phyloP scores from a whole-genome alignment of 1,140 invertebrate genomes.

The Cardiocondyla obscurior region DNA sequence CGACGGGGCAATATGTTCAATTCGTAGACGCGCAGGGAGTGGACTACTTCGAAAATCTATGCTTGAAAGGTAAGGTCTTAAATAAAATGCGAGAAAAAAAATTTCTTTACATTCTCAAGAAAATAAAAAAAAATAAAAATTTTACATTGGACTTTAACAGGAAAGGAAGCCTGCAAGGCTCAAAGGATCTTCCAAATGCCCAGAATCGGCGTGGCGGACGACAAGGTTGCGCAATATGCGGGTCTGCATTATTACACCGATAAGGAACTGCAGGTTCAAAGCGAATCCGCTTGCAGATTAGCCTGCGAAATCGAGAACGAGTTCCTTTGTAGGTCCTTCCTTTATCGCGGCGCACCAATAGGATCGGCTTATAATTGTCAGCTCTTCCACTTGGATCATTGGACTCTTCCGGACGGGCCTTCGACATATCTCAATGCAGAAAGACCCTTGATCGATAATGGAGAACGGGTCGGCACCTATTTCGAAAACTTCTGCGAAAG shows the following conservation, averaged over 20 bases:
- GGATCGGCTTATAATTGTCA: slow-evolving; percentile 94
- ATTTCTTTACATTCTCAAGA: background rate
- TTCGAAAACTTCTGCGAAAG: slow-evolving; percentile 95
- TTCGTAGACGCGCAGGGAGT: slow-evolving; percentile 95
- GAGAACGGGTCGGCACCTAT: slow-evolving; percentile 94
- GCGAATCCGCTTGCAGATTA: slow-evolving; percentile 92
- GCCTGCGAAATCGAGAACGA: slow-evolving; percentile 97
- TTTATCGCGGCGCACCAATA: slow-evolving; percentile 91
- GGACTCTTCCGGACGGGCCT: slow-evolving; percentile 94
- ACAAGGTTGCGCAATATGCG: slow-evolving; percentile 95
- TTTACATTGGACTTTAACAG: slow-evolving; percentile 74
- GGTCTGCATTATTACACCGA: slow-evolving; percentile 96
- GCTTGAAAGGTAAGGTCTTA: slow-evolving; percentile 88
- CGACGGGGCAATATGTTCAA: slow-evolving; percentile 92
- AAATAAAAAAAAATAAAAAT: background rate
- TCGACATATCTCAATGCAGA: slow-evolving; percentile 95
- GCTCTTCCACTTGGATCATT: slow-evolving; percentile 96
- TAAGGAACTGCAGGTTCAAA: slow-evolving; percentile 93
- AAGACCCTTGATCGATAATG: slow-evolving; percentile 94
- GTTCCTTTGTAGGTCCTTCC: slow-evolving; percentile 95
- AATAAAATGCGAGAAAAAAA: background rate
- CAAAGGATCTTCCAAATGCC: slow-evolving; percentile 91
- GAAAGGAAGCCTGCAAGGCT: slow-evolving; percentile 91
- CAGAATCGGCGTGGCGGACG: slow-evolving; percentile 93
- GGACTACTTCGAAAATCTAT: slow-evolving; percentile 98